A percentile compares a stretch with the other conserved stretches of the same genome.
These are phyloP conservation scores for Troides helena DNA, from an alignment of 2,888 invertebrate species.

Conservation along the genomic window DNA sequence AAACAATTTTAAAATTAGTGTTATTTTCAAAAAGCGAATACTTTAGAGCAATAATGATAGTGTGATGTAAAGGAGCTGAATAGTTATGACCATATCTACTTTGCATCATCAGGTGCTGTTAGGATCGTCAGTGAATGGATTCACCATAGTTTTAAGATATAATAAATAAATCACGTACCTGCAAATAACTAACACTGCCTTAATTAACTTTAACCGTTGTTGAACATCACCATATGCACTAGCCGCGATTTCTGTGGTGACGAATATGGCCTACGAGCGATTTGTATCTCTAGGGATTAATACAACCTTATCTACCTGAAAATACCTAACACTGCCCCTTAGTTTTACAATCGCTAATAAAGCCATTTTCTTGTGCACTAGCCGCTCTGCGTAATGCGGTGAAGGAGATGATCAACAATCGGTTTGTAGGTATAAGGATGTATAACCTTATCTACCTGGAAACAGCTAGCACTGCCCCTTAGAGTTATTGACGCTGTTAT, in stretches of 20 bases:
- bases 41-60: not conserved
- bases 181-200: conserved; percentile 17
- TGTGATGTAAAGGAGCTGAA: not conserved
- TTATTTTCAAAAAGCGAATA: not conserved
- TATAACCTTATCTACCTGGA: not conserved
- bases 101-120: not conserved
- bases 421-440: not conserved
- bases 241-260: not conserved
- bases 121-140: not conserved
- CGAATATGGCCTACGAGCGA: not conserved
- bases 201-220: conserved; percentile 3
- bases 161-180: conserved; percentile 9
- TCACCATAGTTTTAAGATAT: not conserved
- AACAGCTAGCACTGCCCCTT: not conserved
- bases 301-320: conserved; percentile 3
- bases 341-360: not conserved
- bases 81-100: not conserved
- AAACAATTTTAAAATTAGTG: conserved; percentile 13
- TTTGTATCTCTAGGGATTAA: conserved; percentile 3
- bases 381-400: not conserved
- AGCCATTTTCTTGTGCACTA: not conserved
- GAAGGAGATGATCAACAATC: not conserved
- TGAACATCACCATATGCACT: not conserved
- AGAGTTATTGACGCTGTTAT: not conserved
- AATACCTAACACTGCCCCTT: not conserved